Base-by-base conservation (phyloP, 2,797 vertebrate species). In the Etheostoma perlongum region DNA sequence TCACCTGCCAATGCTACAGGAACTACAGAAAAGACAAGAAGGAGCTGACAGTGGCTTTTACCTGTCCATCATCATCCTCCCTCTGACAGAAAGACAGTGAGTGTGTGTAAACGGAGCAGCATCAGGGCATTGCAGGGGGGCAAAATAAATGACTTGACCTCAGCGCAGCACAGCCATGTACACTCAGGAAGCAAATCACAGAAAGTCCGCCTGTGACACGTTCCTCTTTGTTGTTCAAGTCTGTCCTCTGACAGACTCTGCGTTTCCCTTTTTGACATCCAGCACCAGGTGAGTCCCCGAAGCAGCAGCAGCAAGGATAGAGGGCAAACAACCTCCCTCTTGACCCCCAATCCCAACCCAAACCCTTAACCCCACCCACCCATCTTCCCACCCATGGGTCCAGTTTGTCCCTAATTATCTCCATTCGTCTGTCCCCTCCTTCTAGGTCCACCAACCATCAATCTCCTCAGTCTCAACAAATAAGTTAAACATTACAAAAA, bases 401-500 rank as follows among this genome's bases (percentile, higher is more conserved):
- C 84, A 74, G 66, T 85, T 77, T 69, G 53, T 86, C 89, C 67
- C 44, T 79, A 67, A 74, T 86, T 55, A 59, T 16, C 78, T 78
- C 84, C 78, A 63, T 76, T 76, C 1, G 14, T 65, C 52, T 40
- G 66, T 65, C 69, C 74, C 63, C 79, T 72, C 67, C 76, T 77
- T 62, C 63, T 81, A 48, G 46, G 62, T 77, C 70, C 75, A 63
- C 19, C 61, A 36, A 42, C 58, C 49, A 2, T 75, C 78, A 67
- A n/a, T 76, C 70, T 81, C 72, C 85, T 86, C 88, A 84, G 76
- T 89, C 85, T 86, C 78, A 84, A 90, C 90, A 90, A 97, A 97
- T 96, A 97, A 97, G 96, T 96, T 95, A 97, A 95, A 96, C 93
- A 95, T 92, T 92, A 94, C 78, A 94, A 94, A 94, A 95, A 94